Evolutionary conservation across 2,113 vertebrate species (phyloP).

Genomic region (Bagarius yarrelli): DNA sequence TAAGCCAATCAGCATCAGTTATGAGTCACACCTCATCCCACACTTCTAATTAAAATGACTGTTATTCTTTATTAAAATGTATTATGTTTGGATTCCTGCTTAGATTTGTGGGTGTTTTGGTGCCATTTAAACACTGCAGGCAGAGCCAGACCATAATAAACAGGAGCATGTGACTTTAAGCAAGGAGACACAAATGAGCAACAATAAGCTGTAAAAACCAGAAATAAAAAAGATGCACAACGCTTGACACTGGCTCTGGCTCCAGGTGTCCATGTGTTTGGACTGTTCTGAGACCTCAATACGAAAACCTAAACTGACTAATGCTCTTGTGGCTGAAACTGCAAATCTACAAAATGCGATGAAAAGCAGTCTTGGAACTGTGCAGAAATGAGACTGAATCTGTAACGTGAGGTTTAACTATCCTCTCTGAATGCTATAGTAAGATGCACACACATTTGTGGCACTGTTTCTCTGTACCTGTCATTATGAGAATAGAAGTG

Average conservation of each 20-base stretch:
- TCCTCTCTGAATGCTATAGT: not conserved
- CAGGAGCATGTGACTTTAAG: too few species aligned
- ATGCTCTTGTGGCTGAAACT: not conserved
- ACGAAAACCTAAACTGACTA: not conserved
- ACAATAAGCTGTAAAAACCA: too few species aligned
- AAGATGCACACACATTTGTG: not conserved
- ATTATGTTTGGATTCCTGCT: not conserved
- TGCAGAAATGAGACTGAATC: not conserved
- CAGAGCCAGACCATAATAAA: too few species aligned
- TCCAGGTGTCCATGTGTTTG: not conserved
- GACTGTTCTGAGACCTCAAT: not conserved
- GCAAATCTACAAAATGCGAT: not conserved
- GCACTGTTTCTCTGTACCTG: not conserved
- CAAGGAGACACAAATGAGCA: too few species aligned
- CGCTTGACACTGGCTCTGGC: too few species aligned
- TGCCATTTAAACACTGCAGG: not conserved
- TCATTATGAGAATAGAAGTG: constrained; percentile 3
- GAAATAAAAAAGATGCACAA: too few species aligned
- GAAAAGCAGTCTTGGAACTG: not conserved
- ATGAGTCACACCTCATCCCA: too few species aligned
- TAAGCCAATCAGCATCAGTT: too few species aligned
- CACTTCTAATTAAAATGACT: not conserved
- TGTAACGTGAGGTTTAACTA: not conserved
- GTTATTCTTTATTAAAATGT: not conserved
- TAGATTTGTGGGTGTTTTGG: not conserved